A percentile compares a stretch with the other conserved stretches of the same genome.
Conservation (phyloP, 2,888 invertebrate genomes). For the Lagria hirta region DNA sequence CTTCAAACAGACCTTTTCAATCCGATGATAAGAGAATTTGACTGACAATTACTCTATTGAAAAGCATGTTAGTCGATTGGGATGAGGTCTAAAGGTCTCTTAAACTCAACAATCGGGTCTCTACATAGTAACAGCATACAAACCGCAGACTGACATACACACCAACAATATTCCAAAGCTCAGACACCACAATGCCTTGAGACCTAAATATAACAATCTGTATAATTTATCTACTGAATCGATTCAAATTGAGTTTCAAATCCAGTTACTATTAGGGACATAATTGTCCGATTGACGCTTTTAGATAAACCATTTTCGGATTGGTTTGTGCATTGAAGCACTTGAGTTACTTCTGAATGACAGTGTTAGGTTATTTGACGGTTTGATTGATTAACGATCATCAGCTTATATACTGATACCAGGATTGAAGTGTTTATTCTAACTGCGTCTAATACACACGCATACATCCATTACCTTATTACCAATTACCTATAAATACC, state of each 20-base stretch:
- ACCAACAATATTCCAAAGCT: conserved; percentile 10
- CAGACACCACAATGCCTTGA: conserved; percentile 14
- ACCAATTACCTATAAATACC: no score
- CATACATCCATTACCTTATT: no score
- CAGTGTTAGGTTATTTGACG: neutral
- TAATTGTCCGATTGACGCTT: conserved; percentile 3
- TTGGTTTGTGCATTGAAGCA: conserved; percentile 6
- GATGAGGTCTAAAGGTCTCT: conserved; percentile 8
- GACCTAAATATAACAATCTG: conserved; percentile 18
- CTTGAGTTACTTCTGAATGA: neutral
- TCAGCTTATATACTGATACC: no score
- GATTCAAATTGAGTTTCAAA: conserved; percentile 15
- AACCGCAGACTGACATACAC: conserved; percentile 13
- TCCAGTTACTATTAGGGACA: conserved; percentile 7
- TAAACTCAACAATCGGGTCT: conserved; percentile 11
- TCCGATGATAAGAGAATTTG: no score
- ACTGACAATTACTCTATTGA: no score
- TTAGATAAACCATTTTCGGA: conserved; percentile 2
- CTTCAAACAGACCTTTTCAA: no score
- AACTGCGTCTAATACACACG: no score
- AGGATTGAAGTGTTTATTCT: no score
- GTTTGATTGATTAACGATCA: no score
- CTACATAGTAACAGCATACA: conserved; percentile 17
- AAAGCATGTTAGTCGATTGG: no score
- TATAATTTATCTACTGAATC: conserved; percentile 11